Evolutionary conservation across 2,888 invertebrate genomes (phyloP).

Genomic region (Drosophila trichaetosa): DNA sequence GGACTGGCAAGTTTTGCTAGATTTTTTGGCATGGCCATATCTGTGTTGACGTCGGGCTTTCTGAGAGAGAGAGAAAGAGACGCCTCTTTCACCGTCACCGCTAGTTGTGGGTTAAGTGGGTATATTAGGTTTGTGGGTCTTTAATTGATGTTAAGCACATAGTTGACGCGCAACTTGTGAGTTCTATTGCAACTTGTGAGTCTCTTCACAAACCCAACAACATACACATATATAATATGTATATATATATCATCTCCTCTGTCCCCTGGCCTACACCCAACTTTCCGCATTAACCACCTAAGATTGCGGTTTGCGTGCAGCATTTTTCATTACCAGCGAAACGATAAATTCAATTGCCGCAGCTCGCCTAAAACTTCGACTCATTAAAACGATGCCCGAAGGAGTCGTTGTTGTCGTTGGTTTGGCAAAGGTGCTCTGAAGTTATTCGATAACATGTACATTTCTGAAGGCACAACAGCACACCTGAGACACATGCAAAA

Average conservation of each 20-base stretch:
- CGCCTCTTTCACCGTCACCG: conserved; percentile 11
- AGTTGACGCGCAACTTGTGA: conserved; percentile 53
- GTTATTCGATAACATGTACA: conserved; percentile 10
- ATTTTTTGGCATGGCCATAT: background rate
- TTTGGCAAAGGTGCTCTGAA: conserved; percentile 9
- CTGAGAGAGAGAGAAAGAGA: background rate
- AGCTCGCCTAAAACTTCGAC: conserved; percentile 38
- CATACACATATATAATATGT: background rate
- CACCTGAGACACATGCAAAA: conserved; percentile 21
- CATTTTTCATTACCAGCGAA: conserved; percentile 42
- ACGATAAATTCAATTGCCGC: conserved; percentile 50
- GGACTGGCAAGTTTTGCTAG: conserved; percentile 13
- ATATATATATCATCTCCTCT: background rate
- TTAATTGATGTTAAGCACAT: conserved; percentile 75
- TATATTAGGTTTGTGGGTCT: conserved; percentile 73
- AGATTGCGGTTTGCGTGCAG: conserved; percentile 28
- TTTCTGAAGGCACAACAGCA: background rate
- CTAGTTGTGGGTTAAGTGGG: conserved; percentile 70
- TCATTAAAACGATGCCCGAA: conserved; percentile 50
- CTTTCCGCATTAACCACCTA: conserved; percentile 1
- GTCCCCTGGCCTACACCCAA: background rate
- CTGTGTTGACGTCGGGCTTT: background rate
- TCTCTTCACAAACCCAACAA: conserved; percentile 9
- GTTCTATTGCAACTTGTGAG: conserved; percentile 37
- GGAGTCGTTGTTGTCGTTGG: background rate